A percentile compares a stretch with the other conserved stretches of the same genome.
Evolutionary conservation across 2,797 vertebrate genomes (phyloP).

Genomic region (Sitta carolinensis): DNA sequence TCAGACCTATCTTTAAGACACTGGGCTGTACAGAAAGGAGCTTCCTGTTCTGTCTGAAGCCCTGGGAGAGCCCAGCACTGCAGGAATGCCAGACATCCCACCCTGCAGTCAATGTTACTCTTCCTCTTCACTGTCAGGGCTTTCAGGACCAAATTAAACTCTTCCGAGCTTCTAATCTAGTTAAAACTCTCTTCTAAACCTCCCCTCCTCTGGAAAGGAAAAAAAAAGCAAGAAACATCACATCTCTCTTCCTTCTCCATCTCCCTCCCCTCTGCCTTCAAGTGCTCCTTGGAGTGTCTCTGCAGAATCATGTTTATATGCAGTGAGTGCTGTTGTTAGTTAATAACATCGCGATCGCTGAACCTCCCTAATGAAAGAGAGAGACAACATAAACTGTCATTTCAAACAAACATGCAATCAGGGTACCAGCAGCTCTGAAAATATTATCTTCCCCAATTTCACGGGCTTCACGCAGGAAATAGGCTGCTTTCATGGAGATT

Average conservation of each 20-base stretch:
- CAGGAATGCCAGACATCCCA: neutral
- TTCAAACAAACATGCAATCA: constrained; percentile 81
- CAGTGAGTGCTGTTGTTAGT: constrained; percentile 74
- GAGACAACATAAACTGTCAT: constrained; percentile 78
- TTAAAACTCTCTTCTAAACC: constrained; percentile 16
- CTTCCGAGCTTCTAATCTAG: neutral
- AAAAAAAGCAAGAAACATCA: neutral
- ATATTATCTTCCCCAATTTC: constrained; percentile 75
- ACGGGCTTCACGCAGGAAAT: constrained; percentile 65
- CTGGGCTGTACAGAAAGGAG: neutral
- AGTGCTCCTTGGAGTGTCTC: constrained; percentile 73
- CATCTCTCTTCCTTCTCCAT: constrained; percentile 26
- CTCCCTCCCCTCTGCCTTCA: constrained; percentile 65
- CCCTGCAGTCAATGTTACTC: fast-evolving
- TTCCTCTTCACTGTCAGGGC: neutral
- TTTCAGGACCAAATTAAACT: neutral
- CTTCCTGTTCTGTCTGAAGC: fast-evolving
- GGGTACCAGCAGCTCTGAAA: constrained; percentile 63
- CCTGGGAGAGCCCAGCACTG: neutral
- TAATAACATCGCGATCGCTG: constrained; percentile 76
- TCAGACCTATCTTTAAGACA: neutral
- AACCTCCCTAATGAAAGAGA: constrained; percentile 78
- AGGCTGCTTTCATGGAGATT: constrained; percentile 61
- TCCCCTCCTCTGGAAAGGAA: neutral
- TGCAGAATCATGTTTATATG: constrained; percentile 74